phyloP scores from a whole-genome alignment of 2,888 invertebrate species.

The Heliconius charithonia region DNA sequence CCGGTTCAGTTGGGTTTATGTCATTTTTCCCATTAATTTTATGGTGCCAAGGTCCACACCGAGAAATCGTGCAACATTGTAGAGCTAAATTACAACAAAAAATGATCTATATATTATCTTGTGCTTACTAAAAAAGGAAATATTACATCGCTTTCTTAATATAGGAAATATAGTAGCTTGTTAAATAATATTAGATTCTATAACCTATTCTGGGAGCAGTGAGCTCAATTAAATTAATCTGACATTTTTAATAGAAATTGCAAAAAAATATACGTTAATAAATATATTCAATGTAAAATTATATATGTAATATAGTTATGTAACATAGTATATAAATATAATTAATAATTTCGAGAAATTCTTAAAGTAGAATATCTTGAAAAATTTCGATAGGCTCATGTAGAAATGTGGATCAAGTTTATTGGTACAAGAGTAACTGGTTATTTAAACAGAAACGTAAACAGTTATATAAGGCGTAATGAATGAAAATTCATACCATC shows the following conservation, averaged over 20 bases:
- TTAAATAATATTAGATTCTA: too few relatives aligned
- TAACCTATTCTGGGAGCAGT: too few relatives aligned
- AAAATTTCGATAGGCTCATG: background rate
- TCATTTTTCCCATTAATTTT: slow-evolving; percentile 19
- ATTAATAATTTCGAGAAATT: background rate
- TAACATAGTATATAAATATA: background rate
- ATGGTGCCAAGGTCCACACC: slow-evolving; percentile 13
- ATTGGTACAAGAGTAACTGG: slow-evolving; percentile 2
- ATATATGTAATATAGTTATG: background rate
- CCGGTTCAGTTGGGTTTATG: slow-evolving; percentile 15
- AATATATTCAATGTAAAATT: background rate
- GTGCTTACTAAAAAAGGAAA: background rate
- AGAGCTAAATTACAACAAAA: background rate
- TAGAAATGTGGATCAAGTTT: slow-evolving; percentile 19
- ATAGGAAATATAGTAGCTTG: background rate
- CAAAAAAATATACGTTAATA: background rate
- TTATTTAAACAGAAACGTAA: background rate
- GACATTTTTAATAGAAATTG: background rate
- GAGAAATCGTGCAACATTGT: slow-evolving; percentile 8
- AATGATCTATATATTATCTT: background rate
- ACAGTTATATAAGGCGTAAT: background rate
- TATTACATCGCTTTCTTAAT: background rate
- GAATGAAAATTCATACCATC: background rate
- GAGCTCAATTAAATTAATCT: background rate
- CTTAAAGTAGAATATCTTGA: background rate